These are phyloP conservation scores for Brachyopa scutellaris DNA, from an alignment of 2,888 invertebrate species.

Conservation along the genomic window DNA sequence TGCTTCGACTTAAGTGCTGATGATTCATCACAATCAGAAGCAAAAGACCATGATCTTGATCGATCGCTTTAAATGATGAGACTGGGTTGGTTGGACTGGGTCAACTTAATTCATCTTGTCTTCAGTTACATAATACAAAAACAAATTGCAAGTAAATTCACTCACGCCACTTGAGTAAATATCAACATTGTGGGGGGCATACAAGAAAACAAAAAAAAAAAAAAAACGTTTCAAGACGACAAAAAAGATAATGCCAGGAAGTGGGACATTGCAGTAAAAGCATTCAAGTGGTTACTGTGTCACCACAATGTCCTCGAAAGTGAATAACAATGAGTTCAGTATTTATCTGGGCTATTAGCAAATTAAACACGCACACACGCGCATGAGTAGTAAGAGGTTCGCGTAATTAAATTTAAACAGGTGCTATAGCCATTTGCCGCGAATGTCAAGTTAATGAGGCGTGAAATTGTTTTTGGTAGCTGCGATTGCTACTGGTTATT, in stretches of 20 bases:
- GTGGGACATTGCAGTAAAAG: constrained; percentile 26
- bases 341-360: constrained; percentile 34
- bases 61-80: constrained; percentile 26
- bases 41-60: constrained; percentile 40
- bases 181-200: constrained; percentile 19
- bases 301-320: constrained; percentile 34
- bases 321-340: constrained; percentile 38
- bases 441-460: constrained; percentile 24
- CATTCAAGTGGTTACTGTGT: constrained; percentile 27
- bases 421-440: constrained; percentile 8
- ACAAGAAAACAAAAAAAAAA: no score
- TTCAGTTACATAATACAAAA: constrained; percentile 22
- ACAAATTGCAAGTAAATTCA: constrained; percentile 1
- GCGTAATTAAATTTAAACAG: constrained; percentile 8
- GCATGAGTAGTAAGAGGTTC: neutral
- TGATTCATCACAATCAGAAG: constrained; percentile 17
- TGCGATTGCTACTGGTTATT: neutral
- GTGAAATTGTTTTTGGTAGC: constrained; percentile 4
- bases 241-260: constrained; percentile 35
- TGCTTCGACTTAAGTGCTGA: constrained; percentile 12
- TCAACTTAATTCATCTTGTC: constrained; percentile 45
- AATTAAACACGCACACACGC: neutral
- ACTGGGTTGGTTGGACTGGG: constrained; percentile 26
- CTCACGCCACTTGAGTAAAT: constrained; percentile 27
- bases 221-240: neutral